A percentile compares a stretch with the other conserved stretches of the same genome.
These are phyloP conservation scores for Megalops atlanticus DNA, from an alignment of 2,113 vertebrate genomes.

Conservation along the genomic window DNA sequence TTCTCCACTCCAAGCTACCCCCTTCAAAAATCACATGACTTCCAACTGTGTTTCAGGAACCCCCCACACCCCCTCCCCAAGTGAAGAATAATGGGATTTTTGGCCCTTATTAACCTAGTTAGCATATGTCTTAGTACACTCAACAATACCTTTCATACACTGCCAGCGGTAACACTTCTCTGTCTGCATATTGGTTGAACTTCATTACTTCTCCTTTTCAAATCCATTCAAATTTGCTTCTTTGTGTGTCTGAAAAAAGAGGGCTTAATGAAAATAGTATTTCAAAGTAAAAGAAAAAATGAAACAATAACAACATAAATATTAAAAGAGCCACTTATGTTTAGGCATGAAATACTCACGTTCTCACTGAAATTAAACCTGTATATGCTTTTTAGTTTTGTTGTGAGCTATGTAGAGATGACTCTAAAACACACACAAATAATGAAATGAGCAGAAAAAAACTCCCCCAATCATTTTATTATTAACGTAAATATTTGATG, in stretches of 20 bases:
- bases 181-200: conserved; percentile 59
- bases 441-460: no score
- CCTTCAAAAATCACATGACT: conserved; percentile 54
- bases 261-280: neutral
- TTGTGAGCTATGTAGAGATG: no score
- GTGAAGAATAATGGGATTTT: conserved; percentile 68
- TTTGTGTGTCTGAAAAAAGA: neutral
- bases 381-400: no score
- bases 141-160: conserved; percentile 61
- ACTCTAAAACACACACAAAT: no score
- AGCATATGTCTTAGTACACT: conserved; percentile 64
- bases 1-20: conserved; percentile 62
- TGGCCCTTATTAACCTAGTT: conserved; percentile 75
- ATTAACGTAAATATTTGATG: no score
- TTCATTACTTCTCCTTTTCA: conserved; percentile 56
- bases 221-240: neutral
- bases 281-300: neutral
- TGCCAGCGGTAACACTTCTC: conserved; percentile 55
- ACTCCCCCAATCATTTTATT: no score
- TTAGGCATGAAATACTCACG: no score
- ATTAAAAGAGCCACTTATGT: no score
- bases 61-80: conserved; percentile 60
- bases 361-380: no score
- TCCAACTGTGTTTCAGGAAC: conserved; percentile 66
- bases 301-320: neutral